Conservation (phyloP, 2,888 invertebrate species). For the Nyleta sp. region DNA sequence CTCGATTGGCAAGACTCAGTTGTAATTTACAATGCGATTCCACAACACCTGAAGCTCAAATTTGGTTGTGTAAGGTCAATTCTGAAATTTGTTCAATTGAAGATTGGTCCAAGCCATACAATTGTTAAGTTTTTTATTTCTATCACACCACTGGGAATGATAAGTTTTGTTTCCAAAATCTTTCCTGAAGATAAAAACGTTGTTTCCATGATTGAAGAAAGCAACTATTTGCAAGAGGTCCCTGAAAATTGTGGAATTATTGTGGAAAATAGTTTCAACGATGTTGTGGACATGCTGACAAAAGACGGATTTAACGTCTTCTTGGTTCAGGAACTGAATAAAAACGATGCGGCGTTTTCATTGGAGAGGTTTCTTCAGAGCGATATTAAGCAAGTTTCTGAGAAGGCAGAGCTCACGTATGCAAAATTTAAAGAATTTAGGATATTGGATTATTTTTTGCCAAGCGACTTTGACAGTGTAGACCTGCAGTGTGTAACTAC, state of each 20-base stretch:
- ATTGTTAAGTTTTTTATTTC: conserved; percentile 16
- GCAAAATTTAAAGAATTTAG: conserved; percentile 1
- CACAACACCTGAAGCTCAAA: background rate
- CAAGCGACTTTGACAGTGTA: background rate
- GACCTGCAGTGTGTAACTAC: too few species aligned
- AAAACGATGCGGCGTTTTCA: background rate
- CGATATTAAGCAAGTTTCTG: background rate
- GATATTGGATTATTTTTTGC: conserved; percentile 7
- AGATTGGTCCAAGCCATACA: background rate
- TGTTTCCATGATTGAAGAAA: background rate
- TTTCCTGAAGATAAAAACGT: background rate
- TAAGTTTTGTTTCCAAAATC: conserved; percentile 16
- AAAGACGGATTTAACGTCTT: background rate
- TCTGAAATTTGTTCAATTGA: conserved; percentile 4
- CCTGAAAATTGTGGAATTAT: conserved; percentile 24
- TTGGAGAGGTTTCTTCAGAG: background rate
- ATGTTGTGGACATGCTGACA: background rate
- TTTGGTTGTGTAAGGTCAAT: conserved; percentile 3
- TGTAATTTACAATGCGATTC: background rate
- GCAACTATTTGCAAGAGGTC: background rate
- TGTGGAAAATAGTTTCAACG: background rate
- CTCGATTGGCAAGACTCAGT: conserved; percentile 2
- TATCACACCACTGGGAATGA: conserved; percentile 8
- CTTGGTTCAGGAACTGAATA: background rate
- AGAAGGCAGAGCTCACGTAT: background rate